phyloP scores from a whole-genome alignment of 2,888 invertebrate species.

The Diploptera punctata region DNA sequence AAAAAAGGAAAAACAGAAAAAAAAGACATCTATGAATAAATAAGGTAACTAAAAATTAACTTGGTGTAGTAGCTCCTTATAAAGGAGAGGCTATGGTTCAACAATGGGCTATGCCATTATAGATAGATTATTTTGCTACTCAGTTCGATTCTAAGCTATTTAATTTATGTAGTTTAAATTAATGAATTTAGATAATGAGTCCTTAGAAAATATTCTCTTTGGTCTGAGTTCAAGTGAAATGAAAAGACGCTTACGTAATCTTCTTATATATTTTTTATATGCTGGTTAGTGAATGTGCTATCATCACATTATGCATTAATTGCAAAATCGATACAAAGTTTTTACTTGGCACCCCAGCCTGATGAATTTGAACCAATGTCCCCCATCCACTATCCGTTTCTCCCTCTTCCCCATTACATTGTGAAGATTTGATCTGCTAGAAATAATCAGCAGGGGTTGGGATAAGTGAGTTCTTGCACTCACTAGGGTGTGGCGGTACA shows the following conservation, averaged over 20 bases:
- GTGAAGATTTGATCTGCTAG: conserved; percentile 29
- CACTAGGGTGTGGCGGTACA: conserved; percentile 31
- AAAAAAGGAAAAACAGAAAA: too few relatives aligned
- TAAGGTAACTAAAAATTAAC: too few relatives aligned
- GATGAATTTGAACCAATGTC: conserved; percentile 22
- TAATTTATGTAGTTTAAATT: too few relatives aligned
- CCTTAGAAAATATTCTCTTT: too few relatives aligned
- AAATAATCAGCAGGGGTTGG: conserved; percentile 31
- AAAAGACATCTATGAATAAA: too few relatives aligned
- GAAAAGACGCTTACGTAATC: conserved; percentile 22
- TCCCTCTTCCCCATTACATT: conserved; percentile 22
- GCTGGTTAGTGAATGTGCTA: conserved; percentile 39
- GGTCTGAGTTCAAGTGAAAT: too few relatives aligned
- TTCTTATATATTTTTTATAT: conserved; percentile 8
- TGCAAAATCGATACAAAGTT: conserved; percentile 49
- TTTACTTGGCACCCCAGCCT: conserved; percentile 25
- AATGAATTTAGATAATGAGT: too few relatives aligned
- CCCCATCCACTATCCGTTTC: conserved; percentile 6
- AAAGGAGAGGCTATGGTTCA: too few relatives aligned
- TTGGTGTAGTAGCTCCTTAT: too few relatives aligned
- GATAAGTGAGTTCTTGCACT: conserved; percentile 7
- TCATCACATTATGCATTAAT: conserved; percentile 51
- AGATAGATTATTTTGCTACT: too few relatives aligned
- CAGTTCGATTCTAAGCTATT: too few relatives aligned
- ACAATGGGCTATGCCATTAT: too few relatives aligned